Conservation (phyloP, 2,888 invertebrate species). For the Drosophila robusta region DNA sequence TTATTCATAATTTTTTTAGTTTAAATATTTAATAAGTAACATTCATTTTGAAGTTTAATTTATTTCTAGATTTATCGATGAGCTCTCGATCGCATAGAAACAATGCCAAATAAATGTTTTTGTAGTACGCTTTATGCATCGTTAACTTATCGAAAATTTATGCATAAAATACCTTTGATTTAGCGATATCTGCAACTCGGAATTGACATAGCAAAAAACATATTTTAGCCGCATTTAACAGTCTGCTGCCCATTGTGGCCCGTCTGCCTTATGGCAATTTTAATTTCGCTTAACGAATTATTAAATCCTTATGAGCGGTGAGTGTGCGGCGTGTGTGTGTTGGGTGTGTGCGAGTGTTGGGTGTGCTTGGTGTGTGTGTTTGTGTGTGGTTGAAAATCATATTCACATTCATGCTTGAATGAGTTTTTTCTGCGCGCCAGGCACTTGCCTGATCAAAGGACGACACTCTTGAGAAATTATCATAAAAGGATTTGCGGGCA, state of each 20-base stretch:
- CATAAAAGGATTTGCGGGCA: constrained; percentile 83
- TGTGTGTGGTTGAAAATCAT: constrained; percentile 76
- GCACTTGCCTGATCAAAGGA: constrained; percentile 84
- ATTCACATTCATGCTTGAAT: constrained; percentile 84
- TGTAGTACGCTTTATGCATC: too few species aligned
- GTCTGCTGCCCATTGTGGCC: constrained; percentile 40
- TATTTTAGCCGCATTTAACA: constrained; percentile 5
- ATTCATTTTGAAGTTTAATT: too few species aligned
- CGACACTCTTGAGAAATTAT: constrained; percentile 85
- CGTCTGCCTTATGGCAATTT: constrained; percentile 70
- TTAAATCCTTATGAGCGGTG: constrained; percentile 70
- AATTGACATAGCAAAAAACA: too few species aligned
- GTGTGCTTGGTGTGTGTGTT: constrained; percentile 23
- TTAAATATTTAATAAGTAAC: too few species aligned
- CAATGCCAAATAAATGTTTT: too few species aligned
- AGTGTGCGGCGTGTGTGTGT: constrained; percentile 15
- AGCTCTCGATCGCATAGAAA: too few species aligned
- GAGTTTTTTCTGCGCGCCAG: constrained; percentile 75
- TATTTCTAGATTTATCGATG: too few species aligned
- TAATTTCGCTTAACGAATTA: constrained; percentile 81
- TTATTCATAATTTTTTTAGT: too few species aligned
- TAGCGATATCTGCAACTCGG: too few species aligned
- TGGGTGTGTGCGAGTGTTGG: constrained; percentile 17
- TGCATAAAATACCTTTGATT: neutral
- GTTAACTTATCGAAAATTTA: neutral